These are phyloP conservation scores for Helicorthomorpha holstii DNA, from an alignment of 1,140 invertebrate species.

Conservation along the genomic window DNA sequence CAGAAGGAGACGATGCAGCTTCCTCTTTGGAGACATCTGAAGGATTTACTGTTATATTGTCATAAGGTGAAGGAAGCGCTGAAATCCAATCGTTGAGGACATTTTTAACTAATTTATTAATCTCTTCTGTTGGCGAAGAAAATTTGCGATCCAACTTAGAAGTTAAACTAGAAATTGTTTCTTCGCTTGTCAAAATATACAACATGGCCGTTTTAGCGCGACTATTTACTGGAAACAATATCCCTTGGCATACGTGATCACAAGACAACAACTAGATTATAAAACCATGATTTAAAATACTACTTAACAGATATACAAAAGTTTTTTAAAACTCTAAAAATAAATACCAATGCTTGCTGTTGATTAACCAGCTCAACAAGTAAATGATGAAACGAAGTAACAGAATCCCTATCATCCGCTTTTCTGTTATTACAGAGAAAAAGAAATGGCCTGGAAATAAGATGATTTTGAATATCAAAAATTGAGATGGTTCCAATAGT, in stretches of 20 bases:
- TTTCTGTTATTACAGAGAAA: not conserved
- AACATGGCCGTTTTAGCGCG: not conserved
- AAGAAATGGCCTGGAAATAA: not conserved
- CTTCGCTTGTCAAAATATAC: not conserved
- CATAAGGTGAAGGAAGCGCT: not conserved
- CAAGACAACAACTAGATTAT: not conserved
- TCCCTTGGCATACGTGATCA: not conserved
- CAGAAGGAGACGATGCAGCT: not conserved
- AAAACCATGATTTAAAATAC: not conserved
- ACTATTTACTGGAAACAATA: not conserved
- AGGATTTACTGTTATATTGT: not conserved
- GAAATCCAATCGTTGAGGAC: not conserved
- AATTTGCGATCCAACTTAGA: not conserved
- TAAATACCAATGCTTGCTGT: not conserved
- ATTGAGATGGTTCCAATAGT: not conserved
- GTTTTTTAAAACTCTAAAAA: not conserved
- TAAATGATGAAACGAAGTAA: not conserved
- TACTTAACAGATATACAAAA: not conserved
- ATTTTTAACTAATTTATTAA: not conserved
- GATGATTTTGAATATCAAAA: not conserved
- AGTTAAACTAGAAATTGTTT: not conserved
- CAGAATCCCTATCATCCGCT: not conserved
- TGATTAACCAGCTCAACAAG: not conserved
- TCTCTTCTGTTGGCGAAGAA: not conserved
- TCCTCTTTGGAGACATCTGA: not conserved